Base-by-base conservation (phyloP, 2,113 vertebrate genomes). In the Physeter macrocephalus region DNA sequence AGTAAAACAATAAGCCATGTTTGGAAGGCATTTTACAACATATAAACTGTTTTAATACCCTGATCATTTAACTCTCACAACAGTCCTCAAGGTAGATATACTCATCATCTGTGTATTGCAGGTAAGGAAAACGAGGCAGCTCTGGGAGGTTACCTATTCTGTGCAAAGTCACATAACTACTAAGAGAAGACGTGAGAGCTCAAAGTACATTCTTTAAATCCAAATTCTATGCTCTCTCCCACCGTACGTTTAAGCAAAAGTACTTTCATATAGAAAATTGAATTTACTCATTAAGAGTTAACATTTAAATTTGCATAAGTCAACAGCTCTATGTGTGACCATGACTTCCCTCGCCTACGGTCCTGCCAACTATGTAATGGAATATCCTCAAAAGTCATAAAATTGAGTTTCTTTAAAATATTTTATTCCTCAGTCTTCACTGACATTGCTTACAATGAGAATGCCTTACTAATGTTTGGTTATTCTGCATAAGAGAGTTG, bases 221-320 rank as follows among this genome's bases (percentile, higher is more conserved):
- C 57, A 88, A 80, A 31, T 49, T 49, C 46, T 39, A 59, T 66
- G 23, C 9, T 91, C 36, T 34, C 21, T 81, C 59, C 71, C 36
- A 74, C n/a, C 25, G 29, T 72, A 61, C 29, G 10, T 59, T 87
- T 94, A 61, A 92, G 46, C 52, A 77, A 89, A 93, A 74, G 15
- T 59, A 72, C 13, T 57, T 93, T 84, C 59, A 46, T 31, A 75
- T 1, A 92, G 82, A 95, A 92, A 94, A 71, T 5, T 83, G 61
- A 64, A 92, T 83, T 95, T 83, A 49, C 43, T 92, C 62, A 66
- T 61, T 46, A 94, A 83, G 17, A 85, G 36, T 74, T 93, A 93
- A 93, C 57, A 95, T 77, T 92, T 94, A 80, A 92, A 95, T 86
- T 59, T 92, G 54, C 27, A 8, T 66, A 69, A 64, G 34, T 90